Base-by-base conservation (phyloP, 2,888 invertebrate genomes). In the Brachyptera risi region DNA sequence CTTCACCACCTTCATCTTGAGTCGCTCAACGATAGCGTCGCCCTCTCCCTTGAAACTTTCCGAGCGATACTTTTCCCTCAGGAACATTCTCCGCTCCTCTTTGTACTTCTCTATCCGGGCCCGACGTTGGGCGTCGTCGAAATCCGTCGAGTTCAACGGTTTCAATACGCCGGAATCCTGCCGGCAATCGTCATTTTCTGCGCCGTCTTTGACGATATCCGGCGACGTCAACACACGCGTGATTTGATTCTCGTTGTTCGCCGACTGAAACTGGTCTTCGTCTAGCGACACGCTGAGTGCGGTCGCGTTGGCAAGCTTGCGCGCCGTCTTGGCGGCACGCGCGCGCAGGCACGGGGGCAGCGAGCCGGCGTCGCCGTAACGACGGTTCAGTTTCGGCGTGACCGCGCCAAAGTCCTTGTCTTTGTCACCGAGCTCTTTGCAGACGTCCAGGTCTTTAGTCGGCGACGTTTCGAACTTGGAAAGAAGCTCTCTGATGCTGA, bases 81-180 rank as follows among this genome's bases (percentile, higher is more conserved):
- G 75, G 69, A 91, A 90, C 67, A 86, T 87, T 56, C 94, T 79
- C n/a, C 93, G 78, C 71, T 94, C 93, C 71, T 93, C 92, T 76
- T 94, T 94, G 73, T 93, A 94, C 72, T 89, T 88, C 74, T 94
- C 92, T 66, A 94, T 92, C 49, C 93, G 77, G 71, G 93, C 92
- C 50, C 93, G 78, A 69, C 88, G 87, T 21, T 85, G 71, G 63
- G 71, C 71, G 60, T 74, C 73, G 65, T 87, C 83, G 38, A 80
- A 75, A 21, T 72, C 72, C 73, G 35, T 24, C 13, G 49, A 11
- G 19, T 38, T 56, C 26, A 24, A 3, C 26, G 47, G 27, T 17
- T 24, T 44, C n/a, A 49, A 59, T 15, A 42, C 62, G 13, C 26
- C 27, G 9, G 31, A n/a, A 23, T 56, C 40, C n/a, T n/a, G n/a